These are phyloP conservation scores for Acrobeloides nanus DNA, from an alignment of 2,888 invertebrate species.

Conservation along the genomic window DNA sequence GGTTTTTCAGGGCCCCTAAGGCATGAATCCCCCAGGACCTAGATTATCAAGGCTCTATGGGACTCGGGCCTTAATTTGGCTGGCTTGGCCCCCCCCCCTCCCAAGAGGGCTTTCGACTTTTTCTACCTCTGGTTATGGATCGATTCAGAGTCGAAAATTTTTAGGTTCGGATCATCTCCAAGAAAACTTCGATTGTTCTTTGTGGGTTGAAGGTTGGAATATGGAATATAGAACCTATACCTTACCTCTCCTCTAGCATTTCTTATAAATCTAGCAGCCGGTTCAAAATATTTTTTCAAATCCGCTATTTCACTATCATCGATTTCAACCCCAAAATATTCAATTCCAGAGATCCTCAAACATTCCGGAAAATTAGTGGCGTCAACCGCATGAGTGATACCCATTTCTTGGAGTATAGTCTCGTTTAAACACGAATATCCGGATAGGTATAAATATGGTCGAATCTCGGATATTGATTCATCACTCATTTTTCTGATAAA, in stretches of 20 bases:
- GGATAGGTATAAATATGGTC: conserved; percentile 24
- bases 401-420: conserved; percentile 24
- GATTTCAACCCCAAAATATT: conserved; percentile 25
- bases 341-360: conserved; percentile 16
- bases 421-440: conserved; percentile 17
- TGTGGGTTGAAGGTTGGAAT: too few relatives aligned
- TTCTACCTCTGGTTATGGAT: too few relatives aligned
- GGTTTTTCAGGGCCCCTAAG: too few relatives aligned
- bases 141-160: too few relatives aligned
- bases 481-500: too few relatives aligned
- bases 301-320: conserved; percentile 16
- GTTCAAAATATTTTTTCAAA: conserved; percentile 14
- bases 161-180: too few relatives aligned
- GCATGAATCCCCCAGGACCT: too few relatives aligned
- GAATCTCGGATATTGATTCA: conserved; percentile 29
- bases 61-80: too few relatives aligned
- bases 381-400: conserved; percentile 47
- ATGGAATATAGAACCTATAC: conserved; percentile 2
- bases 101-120: too few relatives aligned
- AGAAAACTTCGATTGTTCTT: too few relatives aligned
- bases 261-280: conserved; percentile 16
- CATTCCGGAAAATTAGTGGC: conserved; percentile 40
- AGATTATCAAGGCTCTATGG: too few relatives aligned
- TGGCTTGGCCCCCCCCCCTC: too few relatives aligned
- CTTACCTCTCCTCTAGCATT: conserved; percentile 19